Evolutionary conservation across 2,888 invertebrate genomes (phyloP).

Genomic region (Pyralis farinalis): DNA sequence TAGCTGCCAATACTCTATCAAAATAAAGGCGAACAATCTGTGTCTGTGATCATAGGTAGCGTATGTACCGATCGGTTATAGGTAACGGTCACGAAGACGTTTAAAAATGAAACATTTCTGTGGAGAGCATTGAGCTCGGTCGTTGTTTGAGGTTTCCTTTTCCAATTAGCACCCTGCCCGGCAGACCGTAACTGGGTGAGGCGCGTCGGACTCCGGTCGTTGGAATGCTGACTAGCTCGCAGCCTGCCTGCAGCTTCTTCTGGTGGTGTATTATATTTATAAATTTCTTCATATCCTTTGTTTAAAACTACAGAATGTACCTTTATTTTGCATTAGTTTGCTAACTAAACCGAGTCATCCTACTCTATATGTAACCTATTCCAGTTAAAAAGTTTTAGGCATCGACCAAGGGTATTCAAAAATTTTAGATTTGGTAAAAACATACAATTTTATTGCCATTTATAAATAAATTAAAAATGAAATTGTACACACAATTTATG

Average conservation of each 20-base stretch:
- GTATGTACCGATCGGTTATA: slow-evolving; percentile 51
- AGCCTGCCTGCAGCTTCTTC: slow-evolving; percentile 20
- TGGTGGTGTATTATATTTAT: neutral
- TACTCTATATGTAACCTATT: no score
- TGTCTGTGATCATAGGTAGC: slow-evolving; percentile 14
- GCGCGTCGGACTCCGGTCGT: slow-evolving; percentile 31
- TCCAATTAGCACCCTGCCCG: slow-evolving; percentile 78
- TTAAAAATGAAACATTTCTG: slow-evolving; percentile 80
- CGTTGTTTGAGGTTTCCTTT: slow-evolving; percentile 81
- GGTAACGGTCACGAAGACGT: slow-evolving; percentile 64
- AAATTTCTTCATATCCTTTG: neutral
- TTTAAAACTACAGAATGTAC: neutral
- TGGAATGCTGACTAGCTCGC: slow-evolving; percentile 62
- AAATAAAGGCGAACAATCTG: neutral
- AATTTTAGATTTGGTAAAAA: no score
- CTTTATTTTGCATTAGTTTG: no score
- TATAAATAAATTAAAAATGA: no score
- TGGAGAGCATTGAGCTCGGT: slow-evolving; percentile 77
- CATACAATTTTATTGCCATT: no score
- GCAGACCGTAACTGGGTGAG: slow-evolving; percentile 78
- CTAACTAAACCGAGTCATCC: no score
- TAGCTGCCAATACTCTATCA: no score
- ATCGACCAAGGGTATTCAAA: no score
- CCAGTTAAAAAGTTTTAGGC: no score
- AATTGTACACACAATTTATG: no score